These are phyloP conservation scores for Bungarus multicinctus DNA, from an alignment of 2,113 vertebrate species.

Conservation along the genomic window DNA sequence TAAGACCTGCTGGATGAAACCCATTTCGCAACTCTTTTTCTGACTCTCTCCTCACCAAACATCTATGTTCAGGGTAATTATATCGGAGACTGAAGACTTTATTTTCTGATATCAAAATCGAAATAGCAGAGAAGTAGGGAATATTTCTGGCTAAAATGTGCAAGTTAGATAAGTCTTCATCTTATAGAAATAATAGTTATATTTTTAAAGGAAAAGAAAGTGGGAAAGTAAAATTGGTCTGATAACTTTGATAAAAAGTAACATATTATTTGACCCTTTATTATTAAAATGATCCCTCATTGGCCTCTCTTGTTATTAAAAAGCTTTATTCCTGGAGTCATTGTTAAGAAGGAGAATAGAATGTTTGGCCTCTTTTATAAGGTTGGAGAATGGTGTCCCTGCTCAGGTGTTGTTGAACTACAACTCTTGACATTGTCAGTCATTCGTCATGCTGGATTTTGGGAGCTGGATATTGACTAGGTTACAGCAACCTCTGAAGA, in stretches of 20 bases:
- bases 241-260: not conserved
- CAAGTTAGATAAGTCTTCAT: not conserved
- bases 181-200: not conserved
- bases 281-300: not conserved
- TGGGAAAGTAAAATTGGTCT: not conserved
- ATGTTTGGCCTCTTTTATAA: not conserved
- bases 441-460: not conserved
- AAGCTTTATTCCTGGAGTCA: not conserved
- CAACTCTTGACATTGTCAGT: not conserved
- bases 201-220: not conserved
- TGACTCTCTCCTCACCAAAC: not conserved
- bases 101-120: not conserved
- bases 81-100: not conserved
- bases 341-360: no score
- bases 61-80: not conserved
- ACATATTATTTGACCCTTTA: not conserved
- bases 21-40: not conserved
- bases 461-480: not conserved
- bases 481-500: not conserved
- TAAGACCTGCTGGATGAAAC: not conserved
- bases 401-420: not conserved
- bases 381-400: not conserved
- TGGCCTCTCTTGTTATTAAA: not conserved
- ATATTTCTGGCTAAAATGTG: not conserved
- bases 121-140: not conserved